Conservation (phyloP, 2,797 vertebrate genomes). For the Notolepis coatsorum region DNA sequence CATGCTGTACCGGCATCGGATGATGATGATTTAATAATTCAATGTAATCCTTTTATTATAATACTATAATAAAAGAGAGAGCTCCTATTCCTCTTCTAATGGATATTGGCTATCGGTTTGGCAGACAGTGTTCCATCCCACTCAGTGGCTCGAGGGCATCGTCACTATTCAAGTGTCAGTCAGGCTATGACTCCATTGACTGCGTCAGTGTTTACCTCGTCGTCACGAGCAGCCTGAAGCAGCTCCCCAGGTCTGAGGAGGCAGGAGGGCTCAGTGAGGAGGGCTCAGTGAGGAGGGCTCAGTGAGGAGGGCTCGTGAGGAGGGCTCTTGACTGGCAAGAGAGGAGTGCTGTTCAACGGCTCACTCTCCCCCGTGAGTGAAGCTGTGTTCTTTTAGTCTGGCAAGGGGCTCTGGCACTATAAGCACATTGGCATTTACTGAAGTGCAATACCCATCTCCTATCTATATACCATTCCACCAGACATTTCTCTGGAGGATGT, state of each 20-base stretch:
- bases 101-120: not conserved
- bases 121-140: not conserved
- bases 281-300: too few species aligned
- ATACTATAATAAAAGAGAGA: too few species aligned
- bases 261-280: too few species aligned
- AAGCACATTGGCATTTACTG: constrained; percentile 27
- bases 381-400: constrained; percentile 53
- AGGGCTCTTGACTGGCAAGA: constrained; percentile 61
- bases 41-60: too few species aligned
- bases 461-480: constrained; percentile 16
- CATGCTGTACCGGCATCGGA: too few species aligned
- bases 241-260: constrained; percentile 41
- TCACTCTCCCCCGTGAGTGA: constrained; percentile 42
- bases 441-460: constrained; percentile 13
- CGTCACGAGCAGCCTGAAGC: constrained; percentile 43
- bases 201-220: constrained; percentile 47
- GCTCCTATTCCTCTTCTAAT: not conserved
- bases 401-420: constrained; percentile 48
- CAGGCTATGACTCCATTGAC: constrained; percentile 36
- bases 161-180: constrained; percentile 43
- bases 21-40: not conserved
- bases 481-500: constrained; percentile 11
- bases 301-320: too few species aligned
- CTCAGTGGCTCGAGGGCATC: constrained; percentile 34
- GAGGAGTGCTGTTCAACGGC: constrained; percentile 60